Conservation (phyloP, 2,113 vertebrate species). For the Scolopax mira region DNA sequence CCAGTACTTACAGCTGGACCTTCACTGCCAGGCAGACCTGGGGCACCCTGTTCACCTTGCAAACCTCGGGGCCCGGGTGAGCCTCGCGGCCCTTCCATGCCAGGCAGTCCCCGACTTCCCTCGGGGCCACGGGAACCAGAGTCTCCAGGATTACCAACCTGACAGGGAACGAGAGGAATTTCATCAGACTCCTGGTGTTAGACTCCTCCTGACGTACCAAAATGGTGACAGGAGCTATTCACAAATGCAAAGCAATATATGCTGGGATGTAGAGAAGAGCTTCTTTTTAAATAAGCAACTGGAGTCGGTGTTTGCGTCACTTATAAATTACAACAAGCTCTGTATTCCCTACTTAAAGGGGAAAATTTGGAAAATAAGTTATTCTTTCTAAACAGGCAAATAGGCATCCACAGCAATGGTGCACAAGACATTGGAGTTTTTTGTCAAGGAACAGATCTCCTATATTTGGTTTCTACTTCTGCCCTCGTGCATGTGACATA, state of each 20-base stretch:
- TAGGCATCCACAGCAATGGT: background rate
- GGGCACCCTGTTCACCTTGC: constrained; percentile 90
- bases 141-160: constrained; percentile 89
- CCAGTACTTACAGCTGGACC: constrained; percentile 85
- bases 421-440: background rate
- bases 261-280: background rate
- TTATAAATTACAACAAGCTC: background rate
- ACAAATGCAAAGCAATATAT: background rate
- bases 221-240: background rate
- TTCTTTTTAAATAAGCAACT: background rate
- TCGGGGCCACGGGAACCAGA: constrained; percentile 87
- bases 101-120: constrained; percentile 88
- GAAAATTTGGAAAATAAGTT: background rate
- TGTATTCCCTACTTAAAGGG: background rate
- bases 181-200: background rate
- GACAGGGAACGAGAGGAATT: background rate
- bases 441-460: background rate
- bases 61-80: constrained; percentile 87
- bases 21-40: constrained; percentile 88
- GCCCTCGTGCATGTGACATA: rapidly evolving
- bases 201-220: background rate
- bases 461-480: background rate
- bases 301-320: background rate
- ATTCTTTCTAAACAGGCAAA: background rate
- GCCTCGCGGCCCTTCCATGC: constrained; percentile 88